Evolutionary conservation across 2,797 vertebrate genomes (phyloP), one percentile per base, ranked within the genome.

Genomic region (Geotrypetes seraphini): DNA sequence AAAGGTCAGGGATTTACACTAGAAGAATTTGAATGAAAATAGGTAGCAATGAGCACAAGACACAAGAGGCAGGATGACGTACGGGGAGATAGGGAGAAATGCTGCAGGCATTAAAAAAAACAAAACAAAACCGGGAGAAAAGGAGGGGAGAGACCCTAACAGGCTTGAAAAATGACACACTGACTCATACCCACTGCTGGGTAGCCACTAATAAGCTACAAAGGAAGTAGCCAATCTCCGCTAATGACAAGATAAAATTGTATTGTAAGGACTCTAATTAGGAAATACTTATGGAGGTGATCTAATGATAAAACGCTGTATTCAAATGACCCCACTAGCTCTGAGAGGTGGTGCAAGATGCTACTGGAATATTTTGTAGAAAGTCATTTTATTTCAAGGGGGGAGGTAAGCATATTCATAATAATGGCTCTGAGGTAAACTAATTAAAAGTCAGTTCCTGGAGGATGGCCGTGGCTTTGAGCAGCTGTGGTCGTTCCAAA

Each of bases 221-320:
- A 84, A 88, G 82, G 85, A 89, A 91, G 84, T 83, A 79, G 88
- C 81, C 90, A 87, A 88, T 92, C 87, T 89, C 78, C 76, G 88
- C 89, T 95, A 92, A 94, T 96, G 95, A 91, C 79, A 82, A 88
- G 83, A 81, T 84, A 83, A 81, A 92, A 92, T 84, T 88, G 85
- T 86, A 89, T 86, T 86, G 87, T 85, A 86, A 89, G 79, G 85
- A 83, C 81, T 86, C 86, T 91, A 93, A 96, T 96, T 91, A 95
- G 85, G 75, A 85, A 83, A 86, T 75, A 83, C 66, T 88, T 87
- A 89, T 67, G 75, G 86, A 89, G 85, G 85, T 88, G 89, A 91
- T 89, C 84, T 71, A 73, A 85, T 87, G 91, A 94, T 93, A 90
- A 92, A 91, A 88, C 65, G 69, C 84, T 76, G 81, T 77, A 83